These are phyloP conservation scores for Pandemis heparana DNA, from an alignment of 2,888 invertebrate species.

Conservation along the genomic window DNA sequence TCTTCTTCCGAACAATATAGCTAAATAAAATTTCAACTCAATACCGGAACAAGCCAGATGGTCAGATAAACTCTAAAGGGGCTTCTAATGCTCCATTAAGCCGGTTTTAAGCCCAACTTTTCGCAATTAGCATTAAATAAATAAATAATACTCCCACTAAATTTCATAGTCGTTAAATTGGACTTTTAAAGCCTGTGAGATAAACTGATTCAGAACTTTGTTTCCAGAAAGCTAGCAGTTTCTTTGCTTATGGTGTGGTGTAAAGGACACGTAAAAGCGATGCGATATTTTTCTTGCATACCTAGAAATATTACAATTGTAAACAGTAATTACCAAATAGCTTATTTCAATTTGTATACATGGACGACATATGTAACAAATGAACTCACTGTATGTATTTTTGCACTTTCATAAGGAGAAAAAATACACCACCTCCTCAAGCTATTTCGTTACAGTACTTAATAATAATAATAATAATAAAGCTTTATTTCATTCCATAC, in stretches of 20 bases:
- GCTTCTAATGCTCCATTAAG: conserved; percentile 14
- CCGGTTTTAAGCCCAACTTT: conserved; percentile 20
- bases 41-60: conserved; percentile 15
- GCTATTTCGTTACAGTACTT: too few relatives aligned
- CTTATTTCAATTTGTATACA: too few relatives aligned
- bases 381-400: too few relatives aligned
- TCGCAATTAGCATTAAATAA: conserved; percentile 37
- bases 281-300: not conserved
- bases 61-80: conserved; percentile 5
- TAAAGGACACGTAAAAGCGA: conserved; percentile 1
- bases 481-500: too few relatives aligned
- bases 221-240: conserved; percentile 53
- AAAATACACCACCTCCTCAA: too few relatives aligned
- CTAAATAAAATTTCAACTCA: conserved; percentile 1
- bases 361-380: too few relatives aligned
- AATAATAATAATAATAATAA: too few relatives aligned
- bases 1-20: not conserved
- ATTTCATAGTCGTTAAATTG: conserved; percentile 47
- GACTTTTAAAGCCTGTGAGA: conserved; percentile 55
- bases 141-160: conserved; percentile 32
- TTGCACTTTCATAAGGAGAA: too few relatives aligned
- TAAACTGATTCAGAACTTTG: conserved; percentile 63
- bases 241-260: conserved; percentile 45
- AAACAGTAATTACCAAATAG: too few relatives aligned
- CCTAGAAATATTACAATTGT: not conserved